These are phyloP conservation scores for Herpetotheres cachinnans DNA, from an alignment of 2,113 vertebrate genomes.

Conservation along the genomic window DNA sequence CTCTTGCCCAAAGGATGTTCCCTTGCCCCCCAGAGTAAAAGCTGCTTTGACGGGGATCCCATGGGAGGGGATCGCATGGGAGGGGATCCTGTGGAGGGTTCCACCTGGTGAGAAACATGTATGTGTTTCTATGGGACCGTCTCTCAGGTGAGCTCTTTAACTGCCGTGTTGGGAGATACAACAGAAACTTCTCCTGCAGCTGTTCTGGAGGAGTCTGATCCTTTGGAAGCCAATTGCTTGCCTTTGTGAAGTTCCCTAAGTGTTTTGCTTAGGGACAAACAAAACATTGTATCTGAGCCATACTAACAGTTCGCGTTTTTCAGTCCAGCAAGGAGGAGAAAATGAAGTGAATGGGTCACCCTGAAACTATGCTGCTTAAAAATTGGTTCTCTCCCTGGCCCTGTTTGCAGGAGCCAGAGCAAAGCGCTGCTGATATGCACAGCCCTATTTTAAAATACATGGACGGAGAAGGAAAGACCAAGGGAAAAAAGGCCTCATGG, in stretches of 20 bases:
- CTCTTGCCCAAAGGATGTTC: background rate
- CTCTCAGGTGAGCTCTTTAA: background rate
- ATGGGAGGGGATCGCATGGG: background rate
- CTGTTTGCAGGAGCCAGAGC: background rate
- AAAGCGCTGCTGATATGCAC: background rate
- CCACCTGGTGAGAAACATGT: background rate
- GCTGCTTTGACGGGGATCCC: background rate
- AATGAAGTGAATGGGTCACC: background rate
- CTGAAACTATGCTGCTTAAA: background rate
- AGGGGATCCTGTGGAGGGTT: background rate
- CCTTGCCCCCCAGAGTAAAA: background rate
- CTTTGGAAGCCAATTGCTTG: background rate
- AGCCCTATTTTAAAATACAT: background rate
- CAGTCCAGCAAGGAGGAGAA: background rate
- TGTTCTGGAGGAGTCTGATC: background rate
- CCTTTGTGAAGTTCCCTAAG: background rate
- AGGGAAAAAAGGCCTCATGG: background rate
- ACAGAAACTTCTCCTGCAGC: background rate
- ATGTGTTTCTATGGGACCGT: background rate
- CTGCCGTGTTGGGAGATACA: background rate
- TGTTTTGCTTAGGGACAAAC: background rate
- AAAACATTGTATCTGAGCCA: background rate
- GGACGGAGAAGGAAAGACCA: fast-evolving
- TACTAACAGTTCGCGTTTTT: background rate
- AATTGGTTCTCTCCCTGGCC: background rate